Base-by-base conservation (phyloP, 2,113 vertebrate species). In the Callopanchax toddi region DNA sequence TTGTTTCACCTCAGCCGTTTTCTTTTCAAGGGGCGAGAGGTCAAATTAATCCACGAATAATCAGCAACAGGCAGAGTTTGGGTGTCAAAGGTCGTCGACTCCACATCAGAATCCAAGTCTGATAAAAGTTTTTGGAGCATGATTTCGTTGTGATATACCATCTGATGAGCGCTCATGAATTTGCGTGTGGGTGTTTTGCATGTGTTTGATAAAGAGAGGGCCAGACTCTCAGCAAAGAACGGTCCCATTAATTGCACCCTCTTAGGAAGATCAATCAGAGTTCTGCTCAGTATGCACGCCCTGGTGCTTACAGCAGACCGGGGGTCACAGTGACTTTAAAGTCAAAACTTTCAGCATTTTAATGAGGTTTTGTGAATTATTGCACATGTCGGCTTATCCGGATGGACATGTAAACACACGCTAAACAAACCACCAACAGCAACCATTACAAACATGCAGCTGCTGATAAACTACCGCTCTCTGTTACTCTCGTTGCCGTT, bases 251-350 rank as follows among this genome's bases (percentile, higher is more conserved):
- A 91, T 89, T 90, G 89, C 75, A 50, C 86, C 79, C 84, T 86
- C 90, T 91, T 80, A 86, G 61, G 80, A 64, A 86, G 86, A 92
- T 92, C 89, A 90, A 89, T 91, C 89, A 86, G 61, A 42, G 45
- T 32, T 34, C 81, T 90, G 80, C 60, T 93, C 82, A 86, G 89
- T 85, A 92, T 92, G 86, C 89, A 76, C 52, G 64, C 40, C 78
- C 67, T 49, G 63, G 60, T 60, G 71, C 34, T 60, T 80, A 67
- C 76, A 67, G 68, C 60, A 67, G 74, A 74, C 49, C 56, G 29
- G 56, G 83, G 90, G 90, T 93, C 90, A 91, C 76, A 48, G 86
- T 83, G 86, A 92, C 89, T 89, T 90, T 89, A 89, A 81, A 91
- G 75, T 77, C 74, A 68, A 88, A 90, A 89, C 84, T 90, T 91